These are phyloP conservation scores for Jaculus jaculus DNA, from an alignment of 2,113 vertebrate species.

Conservation along the genomic window DNA sequence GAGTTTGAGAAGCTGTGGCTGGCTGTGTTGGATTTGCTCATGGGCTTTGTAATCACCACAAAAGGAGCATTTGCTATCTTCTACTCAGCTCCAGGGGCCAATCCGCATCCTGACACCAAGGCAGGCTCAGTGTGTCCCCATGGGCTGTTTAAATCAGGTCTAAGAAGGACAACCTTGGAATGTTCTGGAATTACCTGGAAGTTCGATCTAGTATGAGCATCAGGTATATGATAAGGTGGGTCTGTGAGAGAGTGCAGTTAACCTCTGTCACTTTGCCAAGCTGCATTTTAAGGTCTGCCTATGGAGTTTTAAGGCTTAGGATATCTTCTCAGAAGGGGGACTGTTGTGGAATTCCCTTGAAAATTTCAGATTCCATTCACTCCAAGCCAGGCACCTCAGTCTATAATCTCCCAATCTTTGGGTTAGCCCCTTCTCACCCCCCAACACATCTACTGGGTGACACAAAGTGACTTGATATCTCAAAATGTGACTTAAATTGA, in stretches of 20 bases:
- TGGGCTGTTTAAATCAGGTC: neutral
- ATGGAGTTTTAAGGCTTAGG: neutral
- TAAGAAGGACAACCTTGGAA: neutral
- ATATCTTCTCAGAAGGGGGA: neutral
- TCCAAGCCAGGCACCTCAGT: neutral
- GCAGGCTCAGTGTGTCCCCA: neutral
- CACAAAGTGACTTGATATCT: neutral
- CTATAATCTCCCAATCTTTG: neutral
- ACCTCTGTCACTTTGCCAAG: neutral
- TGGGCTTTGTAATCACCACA: neutral
- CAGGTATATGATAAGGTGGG: neutral
- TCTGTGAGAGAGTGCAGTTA: neutral
- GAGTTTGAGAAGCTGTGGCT: neutral
- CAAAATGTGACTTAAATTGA: constrained; percentile 8
- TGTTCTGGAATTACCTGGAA: neutral
- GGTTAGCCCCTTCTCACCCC: neutral
- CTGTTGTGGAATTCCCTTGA: neutral
- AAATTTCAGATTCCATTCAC: neutral
- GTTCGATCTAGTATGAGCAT: neutral
- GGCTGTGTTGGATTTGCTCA: constrained; percentile 5
- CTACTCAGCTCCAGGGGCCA: neutral
- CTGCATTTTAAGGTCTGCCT: neutral
- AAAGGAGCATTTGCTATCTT: constrained; percentile 9
- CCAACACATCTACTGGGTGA: neutral
- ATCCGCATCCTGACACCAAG: neutral